These are phyloP conservation scores for Diabrotica virgifera DNA, from an alignment of 1,140 invertebrate species.

Conservation along the genomic window DNA sequence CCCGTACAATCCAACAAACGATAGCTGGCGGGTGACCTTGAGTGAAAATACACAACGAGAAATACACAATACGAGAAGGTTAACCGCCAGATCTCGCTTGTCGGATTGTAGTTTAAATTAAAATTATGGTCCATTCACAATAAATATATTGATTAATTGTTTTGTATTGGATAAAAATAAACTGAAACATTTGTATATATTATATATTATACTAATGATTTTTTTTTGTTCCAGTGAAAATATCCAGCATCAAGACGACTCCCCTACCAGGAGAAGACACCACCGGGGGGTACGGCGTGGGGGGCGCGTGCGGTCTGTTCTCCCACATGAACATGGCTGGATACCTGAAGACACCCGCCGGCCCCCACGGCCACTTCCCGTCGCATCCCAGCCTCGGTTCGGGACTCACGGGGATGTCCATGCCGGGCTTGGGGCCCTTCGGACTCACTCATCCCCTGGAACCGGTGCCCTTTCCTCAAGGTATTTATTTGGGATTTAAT, in stretches of 20 bases:
- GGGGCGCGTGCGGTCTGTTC: slow-evolving; percentile 19
- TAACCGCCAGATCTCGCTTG: too few species aligned
- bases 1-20: too few species aligned
- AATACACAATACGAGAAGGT: too few species aligned
- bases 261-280: slow-evolving; percentile 21
- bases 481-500: slow-evolving; percentile 45
- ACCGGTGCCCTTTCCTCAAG: slow-evolving; percentile 53
- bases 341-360: slow-evolving; percentile 23
- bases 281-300: slow-evolving; percentile 15
- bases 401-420: slow-evolving; percentile 36
- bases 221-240: slow-evolving; percentile 32
- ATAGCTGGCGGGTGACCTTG: too few species aligned
- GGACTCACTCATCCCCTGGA: slow-evolving; percentile 51
- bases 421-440: slow-evolving; percentile 47
- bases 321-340: slow-evolving; percentile 31
- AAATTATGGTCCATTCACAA: too few species aligned
- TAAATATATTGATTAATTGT: too few species aligned
- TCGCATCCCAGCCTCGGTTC: slow-evolving; percentile 46
- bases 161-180: too few species aligned
- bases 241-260: slow-evolving; percentile 29
- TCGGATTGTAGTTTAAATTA: too few species aligned
- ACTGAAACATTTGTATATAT: too few species aligned
- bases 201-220: too few species aligned
- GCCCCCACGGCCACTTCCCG: slow-evolving; percentile 37
- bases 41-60: too few species aligned